Base-by-base conservation (phyloP, 2,113 vertebrate species). In the Solenodon paradoxus region DNA sequence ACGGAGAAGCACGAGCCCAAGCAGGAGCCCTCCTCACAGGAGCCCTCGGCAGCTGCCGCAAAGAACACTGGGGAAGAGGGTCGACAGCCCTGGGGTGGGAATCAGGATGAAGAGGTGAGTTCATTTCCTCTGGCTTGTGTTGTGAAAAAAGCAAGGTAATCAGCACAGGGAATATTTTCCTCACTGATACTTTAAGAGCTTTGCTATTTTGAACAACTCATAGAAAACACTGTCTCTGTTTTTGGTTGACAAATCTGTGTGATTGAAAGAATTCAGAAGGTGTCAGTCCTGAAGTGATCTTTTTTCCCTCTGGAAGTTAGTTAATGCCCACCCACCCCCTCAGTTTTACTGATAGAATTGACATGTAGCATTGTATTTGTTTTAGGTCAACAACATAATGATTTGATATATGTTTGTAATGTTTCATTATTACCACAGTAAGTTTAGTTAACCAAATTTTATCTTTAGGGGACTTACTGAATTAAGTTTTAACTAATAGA, bases 91-190 rank as follows among this genome's bases (percentile, higher is more conserved):
- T 97, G 98, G 98, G 97, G 87, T 95, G 93, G 92, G 47, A 96
- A 92, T 2, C 22, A 94, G 0, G 98, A 98, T 0, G 99, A 99
- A 11, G 98, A 99, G 98, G 99, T 99, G 82, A 98, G 77, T 47
- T 81, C 59, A 6, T 22, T 22, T 42, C 19, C 20, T 40, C 53
- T 78, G 42, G 4, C 59, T 6, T 7, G 26, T 24, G 13, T 49
- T 68, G 13, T 61, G 51, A 28, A 49, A 38, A 69, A 90, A 63
- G 32, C 68, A 66, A 26, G 7, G 9, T 53, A 24, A 5, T 49
- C 30, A 1, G 20, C 40, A 35, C 64, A 75, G 75, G 38, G 17
- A 17, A 22, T 45, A 28, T 49, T 24, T 57, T 61, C 77, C 69
- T 63, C 12, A 2, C 24, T 45, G 55, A 20, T 42, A 13, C 47